Percentiles rank a stretch among this genome's conserved stretches.
Conservation (phyloP, 2,797 vertebrate species). For the Sebastolobus altivelis region DNA sequence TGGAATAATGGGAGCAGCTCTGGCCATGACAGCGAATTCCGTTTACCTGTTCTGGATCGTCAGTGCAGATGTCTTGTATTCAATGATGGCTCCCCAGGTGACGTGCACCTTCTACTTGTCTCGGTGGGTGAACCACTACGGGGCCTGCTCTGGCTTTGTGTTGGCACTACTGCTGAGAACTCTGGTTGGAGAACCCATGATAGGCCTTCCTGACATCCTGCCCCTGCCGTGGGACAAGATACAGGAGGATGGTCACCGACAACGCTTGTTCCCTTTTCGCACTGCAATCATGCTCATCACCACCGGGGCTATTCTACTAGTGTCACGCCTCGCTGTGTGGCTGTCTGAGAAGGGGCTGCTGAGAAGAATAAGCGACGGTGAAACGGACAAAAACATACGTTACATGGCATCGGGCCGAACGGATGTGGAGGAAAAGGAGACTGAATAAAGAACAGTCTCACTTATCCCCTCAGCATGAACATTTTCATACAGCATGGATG, state of each 20-base stretch:
- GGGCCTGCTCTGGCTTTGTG: constrained; percentile 44
- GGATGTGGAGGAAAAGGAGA: constrained; percentile 4
- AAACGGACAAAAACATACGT: neutral
- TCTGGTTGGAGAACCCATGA: constrained; percentile 23
- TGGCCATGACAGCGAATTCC: constrained; percentile 10
- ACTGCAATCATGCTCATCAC: constrained; percentile 51
- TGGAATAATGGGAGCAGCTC: constrained; percentile 24
- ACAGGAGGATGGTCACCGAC: constrained; percentile 22
- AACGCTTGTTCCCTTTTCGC: constrained; percentile 41
- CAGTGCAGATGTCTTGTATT: constrained; percentile 45
- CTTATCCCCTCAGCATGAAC: too few species aligned
- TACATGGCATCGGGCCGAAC: neutral
- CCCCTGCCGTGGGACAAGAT: constrained; percentile 57
- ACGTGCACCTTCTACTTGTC: constrained; percentile 43
- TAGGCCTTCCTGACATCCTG: constrained; percentile 49
- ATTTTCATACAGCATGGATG: too few species aligned
- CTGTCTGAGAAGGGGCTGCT: constrained; percentile 24
- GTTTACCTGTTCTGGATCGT: constrained; percentile 44
- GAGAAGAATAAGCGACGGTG: neutral
- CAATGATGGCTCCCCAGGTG: constrained; percentile 51
- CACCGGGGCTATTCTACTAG: constrained; percentile 6
- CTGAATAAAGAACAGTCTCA: neutral
- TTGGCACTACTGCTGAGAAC: constrained; percentile 33
- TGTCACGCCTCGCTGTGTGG: constrained; percentile 24
- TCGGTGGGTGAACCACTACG: constrained; percentile 36